phyloP scores from a whole-genome alignment of 2,888 invertebrate genomes.

The Invenusta paracnida region DNA sequence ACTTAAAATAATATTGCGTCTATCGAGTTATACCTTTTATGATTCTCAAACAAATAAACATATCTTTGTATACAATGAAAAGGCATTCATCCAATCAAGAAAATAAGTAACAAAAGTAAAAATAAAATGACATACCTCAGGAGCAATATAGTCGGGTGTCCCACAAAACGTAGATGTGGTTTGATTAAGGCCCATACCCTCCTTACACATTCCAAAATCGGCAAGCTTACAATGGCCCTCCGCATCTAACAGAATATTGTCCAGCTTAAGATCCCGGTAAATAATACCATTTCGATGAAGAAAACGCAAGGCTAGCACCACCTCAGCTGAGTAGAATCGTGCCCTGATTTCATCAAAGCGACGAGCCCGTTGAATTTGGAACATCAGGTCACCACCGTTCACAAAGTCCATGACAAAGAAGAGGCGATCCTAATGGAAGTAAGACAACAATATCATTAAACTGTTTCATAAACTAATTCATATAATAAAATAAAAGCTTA shows the following conservation, averaged over 20 bases:
- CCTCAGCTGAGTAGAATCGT: conserved; percentile 95
- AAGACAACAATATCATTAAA: too few species aligned
- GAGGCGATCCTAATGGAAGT: conserved; percentile 82
- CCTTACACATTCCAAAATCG: conserved; percentile 90
- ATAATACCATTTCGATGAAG: conserved; percentile 92
- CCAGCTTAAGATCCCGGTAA: conserved; percentile 90
- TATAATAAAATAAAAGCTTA: too few species aligned
- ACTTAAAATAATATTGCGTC: too few species aligned
- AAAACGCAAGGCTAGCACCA: conserved; percentile 91
- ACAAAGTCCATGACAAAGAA: conserved; percentile 99
- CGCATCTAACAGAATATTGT: conserved; percentile 91
- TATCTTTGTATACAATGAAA: not conserved
- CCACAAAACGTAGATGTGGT: conserved; percentile 96
- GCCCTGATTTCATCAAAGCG: conserved; percentile 93
- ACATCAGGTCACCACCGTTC: conserved; percentile 84
- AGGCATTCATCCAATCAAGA: not conserved
- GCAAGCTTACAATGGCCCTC: conserved; percentile 70
- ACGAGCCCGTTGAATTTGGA: conserved; percentile 94
- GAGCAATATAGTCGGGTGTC: conserved; percentile 98
- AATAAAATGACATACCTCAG: conserved; percentile 67
- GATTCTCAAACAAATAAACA: not conserved
- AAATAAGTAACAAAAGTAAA: not conserved
- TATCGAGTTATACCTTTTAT: too few species aligned
- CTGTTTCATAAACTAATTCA: too few species aligned
- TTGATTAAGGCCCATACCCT: conserved; percentile 75